Base-by-base conservation (phyloP, 2,888 invertebrate species). In the Nymphalis polychloros region DNA sequence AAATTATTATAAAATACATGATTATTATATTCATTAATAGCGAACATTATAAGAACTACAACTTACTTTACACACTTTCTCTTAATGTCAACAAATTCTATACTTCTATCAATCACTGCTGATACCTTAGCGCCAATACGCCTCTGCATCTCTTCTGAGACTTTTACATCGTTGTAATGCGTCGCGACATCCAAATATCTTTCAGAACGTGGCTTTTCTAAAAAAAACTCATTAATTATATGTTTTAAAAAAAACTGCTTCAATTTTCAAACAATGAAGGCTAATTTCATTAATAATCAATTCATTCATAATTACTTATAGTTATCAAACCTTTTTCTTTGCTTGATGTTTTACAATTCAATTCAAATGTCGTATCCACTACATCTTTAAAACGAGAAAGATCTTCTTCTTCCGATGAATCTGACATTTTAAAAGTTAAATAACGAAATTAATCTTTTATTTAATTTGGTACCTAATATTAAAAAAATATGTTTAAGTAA, bases 141-240 rank as follows among this genome's bases (percentile, higher is more conserved):
- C 49, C 84, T 88, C 76, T 93, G 93, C 82, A 94, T 87, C 74
- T 92, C 88, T 20, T 88, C 87, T 5, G 94, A 93, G 1, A 94
- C 92, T 76, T 89, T 90, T 0, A 92, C 85, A 79, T 93, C 93
- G 75, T 93, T 94, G 73, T 94, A 93, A 72, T 93, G 93, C 50
- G 90, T 86, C 10, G 93, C 83, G 71, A 84, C 86, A 49, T 86
- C 85, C 55, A 92, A 76, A 77, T 89, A 84, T 63, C 92, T 81
- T 67, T 89, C 85, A 0, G 93, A 93, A 71, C 85, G 86, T 8
- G 61, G 78, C 68, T 78, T 80, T 59, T 74, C 76, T 78, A 41
- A 49, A 74, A 70, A 65, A 59, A 35, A n/a, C 57, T 17, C 19
- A 63, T 20, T 10, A 48, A 23, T 20, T 57, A 31, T n/a, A 60